Evolutionary conservation across 23 tunicate species (phyloP), one percentile per base, ranked within the genome.

Genomic region (Phallusia fumigata): DNA sequence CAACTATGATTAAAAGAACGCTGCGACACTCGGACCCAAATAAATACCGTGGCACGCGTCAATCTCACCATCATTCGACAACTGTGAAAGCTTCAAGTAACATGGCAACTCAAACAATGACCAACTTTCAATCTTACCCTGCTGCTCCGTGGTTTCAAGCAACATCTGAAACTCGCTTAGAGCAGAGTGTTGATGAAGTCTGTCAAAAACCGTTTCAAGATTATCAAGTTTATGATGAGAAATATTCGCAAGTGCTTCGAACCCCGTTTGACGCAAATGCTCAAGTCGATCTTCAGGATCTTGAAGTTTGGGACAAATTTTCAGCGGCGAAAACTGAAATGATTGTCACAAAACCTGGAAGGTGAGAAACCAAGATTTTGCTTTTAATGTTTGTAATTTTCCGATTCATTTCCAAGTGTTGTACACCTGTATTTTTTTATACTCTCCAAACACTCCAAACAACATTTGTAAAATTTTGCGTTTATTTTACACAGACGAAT

Each of bases 301-400:
- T 35, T 51, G 81, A 87, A 74, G 52, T 87, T 40, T 87, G 90
- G 90, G 81, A 87, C 18, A 53, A 87, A 53, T 87, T 87, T 74
- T 87, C 90, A 32, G 33, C 33, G 22, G 90, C 69, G 30, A 81
- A 85, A 87, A 87, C 90, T 10, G 90, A 87, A 50, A 87, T 87
- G 90, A 87, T 87, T 51, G 90, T 87, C 31, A 87, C 90, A 13
- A 87, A 81, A 77, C 65, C 90, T 24, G 90, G 90, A 76, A 81
- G 90, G 90, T 87, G 73, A 75, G 32, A 16, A 80, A 36, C 6
- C 11, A 65, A 10, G 47, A 40, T 40, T 40, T 40, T 3, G 10
- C 47, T 40, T n/a, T n/a, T n/a, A n/a, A n/a, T n/a, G n/a, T n/a
- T n/a, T n/a, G n/a, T n/a, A n/a, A n/a, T n/a, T n/a, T n/a, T n/a